These are phyloP conservation scores for Orestias chungarensis DNA, from an alignment of 2,797 vertebrate species.

Conservation along the genomic window DNA sequence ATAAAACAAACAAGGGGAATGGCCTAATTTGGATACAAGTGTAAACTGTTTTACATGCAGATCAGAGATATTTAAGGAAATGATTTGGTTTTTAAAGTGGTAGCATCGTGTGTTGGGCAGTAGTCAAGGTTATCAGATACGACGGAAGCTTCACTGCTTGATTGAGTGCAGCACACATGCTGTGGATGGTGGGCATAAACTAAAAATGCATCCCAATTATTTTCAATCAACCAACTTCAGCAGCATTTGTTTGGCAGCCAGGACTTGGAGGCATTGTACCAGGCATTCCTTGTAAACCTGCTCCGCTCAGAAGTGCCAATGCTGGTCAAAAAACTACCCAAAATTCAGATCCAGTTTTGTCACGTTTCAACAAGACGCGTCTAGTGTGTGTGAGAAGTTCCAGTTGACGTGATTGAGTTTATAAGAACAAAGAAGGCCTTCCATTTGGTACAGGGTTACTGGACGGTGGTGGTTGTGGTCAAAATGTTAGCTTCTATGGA, in stretches of 20 bases:
- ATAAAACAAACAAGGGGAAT: conserved; percentile 43
- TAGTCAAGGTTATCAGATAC: not conserved
- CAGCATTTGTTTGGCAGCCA: not conserved
- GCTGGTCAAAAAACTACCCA: too few species aligned
- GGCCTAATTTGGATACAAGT: not conserved
- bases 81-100: not conserved
- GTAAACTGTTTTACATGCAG: not conserved
- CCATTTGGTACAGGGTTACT: too few species aligned
- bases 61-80: not conserved
- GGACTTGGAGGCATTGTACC: not conserved
- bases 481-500: too few species aligned
- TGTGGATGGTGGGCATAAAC: not conserved
- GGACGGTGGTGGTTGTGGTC: too few species aligned
- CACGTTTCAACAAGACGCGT: not conserved
- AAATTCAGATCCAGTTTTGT: not conserved
- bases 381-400: not conserved
- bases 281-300: too few species aligned
- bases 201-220: not conserved
- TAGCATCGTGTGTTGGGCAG: not conserved
- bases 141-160: not conserved
- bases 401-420: too few species aligned
- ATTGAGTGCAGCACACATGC: not conserved
- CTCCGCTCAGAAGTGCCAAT: not conserved
- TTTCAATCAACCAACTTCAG: not conserved
- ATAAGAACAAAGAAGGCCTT: too few species aligned